phyloP scores from a whole-genome alignment of 2,113 vertebrate genomes.

The Chauna torquata region DNA sequence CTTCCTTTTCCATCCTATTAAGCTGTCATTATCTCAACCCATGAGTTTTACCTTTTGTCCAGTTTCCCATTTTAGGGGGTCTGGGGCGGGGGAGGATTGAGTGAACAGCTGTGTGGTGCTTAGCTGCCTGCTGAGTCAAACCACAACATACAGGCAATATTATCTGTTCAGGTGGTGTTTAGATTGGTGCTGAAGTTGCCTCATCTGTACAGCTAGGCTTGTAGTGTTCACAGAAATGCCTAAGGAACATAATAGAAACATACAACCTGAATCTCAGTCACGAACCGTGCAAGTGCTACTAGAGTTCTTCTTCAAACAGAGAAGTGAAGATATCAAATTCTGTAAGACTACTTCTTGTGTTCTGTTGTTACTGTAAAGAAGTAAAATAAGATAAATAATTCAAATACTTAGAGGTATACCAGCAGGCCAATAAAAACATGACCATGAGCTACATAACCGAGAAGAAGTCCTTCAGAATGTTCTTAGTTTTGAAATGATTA shows the following conservation, averaged over 20 bases:
- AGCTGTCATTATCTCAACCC: no score
- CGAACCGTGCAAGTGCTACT: neutral
- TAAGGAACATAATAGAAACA: neutral
- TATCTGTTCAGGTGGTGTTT: neutral
- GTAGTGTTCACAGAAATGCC: neutral
- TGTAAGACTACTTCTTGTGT: neutral
- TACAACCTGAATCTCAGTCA: neutral
- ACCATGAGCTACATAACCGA: fast-evolving
- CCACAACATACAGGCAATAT: neutral
- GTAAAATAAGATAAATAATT: neutral
- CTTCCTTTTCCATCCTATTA: no score
- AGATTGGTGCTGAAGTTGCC: neutral
- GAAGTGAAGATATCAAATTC: neutral
- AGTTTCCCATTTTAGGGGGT: no score
- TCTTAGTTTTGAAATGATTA: neutral
- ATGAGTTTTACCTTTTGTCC: no score
- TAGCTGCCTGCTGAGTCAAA: no score
- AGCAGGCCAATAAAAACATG: neutral
- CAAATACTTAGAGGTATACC: neutral
- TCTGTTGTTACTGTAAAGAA: neutral
- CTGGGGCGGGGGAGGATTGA: no score
- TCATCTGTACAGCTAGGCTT: neutral
- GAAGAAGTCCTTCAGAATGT: neutral
- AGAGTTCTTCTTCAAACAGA: neutral
- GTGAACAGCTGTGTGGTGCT: no score